Evolutionary conservation across 1,140 invertebrate genomes (phyloP).

Genomic region (Centruroides vittatus): DNA sequence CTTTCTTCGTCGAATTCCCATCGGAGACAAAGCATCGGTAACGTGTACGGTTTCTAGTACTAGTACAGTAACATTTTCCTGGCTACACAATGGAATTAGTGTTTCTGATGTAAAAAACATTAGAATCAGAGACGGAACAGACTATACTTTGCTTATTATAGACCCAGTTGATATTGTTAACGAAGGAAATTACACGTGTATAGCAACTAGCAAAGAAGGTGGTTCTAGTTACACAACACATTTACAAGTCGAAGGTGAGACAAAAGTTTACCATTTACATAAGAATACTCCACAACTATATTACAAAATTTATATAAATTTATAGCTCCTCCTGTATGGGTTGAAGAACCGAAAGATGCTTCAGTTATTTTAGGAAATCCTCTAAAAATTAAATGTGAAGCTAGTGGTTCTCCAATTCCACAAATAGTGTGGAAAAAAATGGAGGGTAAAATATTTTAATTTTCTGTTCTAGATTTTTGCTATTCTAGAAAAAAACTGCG

Average conservation of each 20-base stretch:
- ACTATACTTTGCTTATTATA: slow-evolving; percentile 48
- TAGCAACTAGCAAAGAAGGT: slow-evolving; percentile 82
- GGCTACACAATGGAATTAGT: slow-evolving; percentile 1
- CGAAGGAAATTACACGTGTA: slow-evolving; percentile 67
- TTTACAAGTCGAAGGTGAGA: slow-evolving; percentile 60
- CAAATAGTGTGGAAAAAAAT: slow-evolving; percentile 7
- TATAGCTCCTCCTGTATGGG: slow-evolving; percentile 79
- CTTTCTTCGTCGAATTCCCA: slow-evolving; percentile 1
- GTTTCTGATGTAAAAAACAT: not conserved
- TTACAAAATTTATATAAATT: slow-evolving; percentile 15
- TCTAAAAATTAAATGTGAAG: not conserved
- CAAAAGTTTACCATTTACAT: too few relatives aligned
- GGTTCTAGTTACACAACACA: slow-evolving; percentile 79
- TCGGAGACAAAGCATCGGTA: slow-evolving; percentile 2
- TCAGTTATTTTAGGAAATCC: not conserved
- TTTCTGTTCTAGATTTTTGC: too few relatives aligned
- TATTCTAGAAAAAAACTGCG: too few relatives aligned
- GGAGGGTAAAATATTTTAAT: not conserved
- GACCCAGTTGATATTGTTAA: slow-evolving; percentile 54
- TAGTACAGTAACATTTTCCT: slow-evolving; percentile 1
- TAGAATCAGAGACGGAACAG: slow-evolving; percentile 2
- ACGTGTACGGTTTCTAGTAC: not conserved
- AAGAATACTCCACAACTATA: too few relatives aligned
- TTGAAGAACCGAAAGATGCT: slow-evolving; percentile 64
- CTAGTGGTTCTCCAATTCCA: slow-evolving; percentile 1